Conservation (phyloP, 2,797 vertebrate species). For the Spea hammondii region DNA sequence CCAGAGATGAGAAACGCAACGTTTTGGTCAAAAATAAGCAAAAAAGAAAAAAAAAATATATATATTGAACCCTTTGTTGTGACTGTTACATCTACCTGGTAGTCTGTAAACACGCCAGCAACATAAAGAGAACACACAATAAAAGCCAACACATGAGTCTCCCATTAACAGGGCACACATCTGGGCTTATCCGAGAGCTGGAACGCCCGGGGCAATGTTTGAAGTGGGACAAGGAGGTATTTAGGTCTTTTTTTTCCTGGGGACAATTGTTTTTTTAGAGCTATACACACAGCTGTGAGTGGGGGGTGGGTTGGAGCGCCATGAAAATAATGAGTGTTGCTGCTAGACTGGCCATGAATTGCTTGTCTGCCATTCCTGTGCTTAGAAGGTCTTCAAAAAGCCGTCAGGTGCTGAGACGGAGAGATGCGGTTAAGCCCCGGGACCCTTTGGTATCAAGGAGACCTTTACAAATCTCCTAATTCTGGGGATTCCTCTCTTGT, state of each 20-base stretch:
- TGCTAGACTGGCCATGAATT: constrained; percentile 55
- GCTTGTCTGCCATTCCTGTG: constrained; percentile 54
- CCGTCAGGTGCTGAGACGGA: constrained; percentile 56
- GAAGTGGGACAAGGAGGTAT: constrained; percentile 18
- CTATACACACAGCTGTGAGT: constrained; percentile 48
- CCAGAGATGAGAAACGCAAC: too few species aligned
- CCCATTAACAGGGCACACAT: constrained; percentile 3
- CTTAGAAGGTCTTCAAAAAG: constrained; percentile 62
- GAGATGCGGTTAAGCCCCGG: constrained; percentile 45
- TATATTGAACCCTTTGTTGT: too few species aligned
- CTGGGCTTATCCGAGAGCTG: constrained; percentile 1
- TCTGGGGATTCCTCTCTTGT: not conserved
- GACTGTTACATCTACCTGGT: not conserved
- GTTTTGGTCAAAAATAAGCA: too few species aligned
- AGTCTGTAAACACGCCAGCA: not conserved
- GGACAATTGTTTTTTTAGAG: constrained; percentile 40
- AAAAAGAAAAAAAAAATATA: too few species aligned
- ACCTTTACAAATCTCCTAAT: not conserved
- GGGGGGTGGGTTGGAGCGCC: constrained; percentile 24
- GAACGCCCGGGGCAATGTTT: constrained; percentile 22
- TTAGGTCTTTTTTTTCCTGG: constrained; percentile 17
- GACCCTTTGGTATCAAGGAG: constrained; percentile 28
- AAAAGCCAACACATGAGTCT: not conserved
- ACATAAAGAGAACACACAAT: not conserved
- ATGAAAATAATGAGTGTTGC: constrained; percentile 55